Conservation (phyloP, 1,140 invertebrate species). For the Leptinotarsa lineolata region DNA sequence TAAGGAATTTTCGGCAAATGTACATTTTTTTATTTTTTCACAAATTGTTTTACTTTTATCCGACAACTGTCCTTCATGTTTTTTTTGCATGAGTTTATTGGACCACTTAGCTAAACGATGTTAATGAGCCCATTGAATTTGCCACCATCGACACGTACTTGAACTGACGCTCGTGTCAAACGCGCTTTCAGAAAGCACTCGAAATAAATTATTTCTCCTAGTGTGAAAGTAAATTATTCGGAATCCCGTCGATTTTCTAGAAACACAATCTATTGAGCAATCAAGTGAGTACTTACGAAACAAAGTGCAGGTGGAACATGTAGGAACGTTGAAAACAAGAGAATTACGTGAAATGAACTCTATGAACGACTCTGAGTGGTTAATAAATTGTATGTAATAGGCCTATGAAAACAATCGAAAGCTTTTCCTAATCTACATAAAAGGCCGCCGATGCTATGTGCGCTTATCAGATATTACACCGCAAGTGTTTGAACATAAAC, state of each 20-base stretch:
- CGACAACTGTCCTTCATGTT: too few species aligned
- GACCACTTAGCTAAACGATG: too few species aligned
- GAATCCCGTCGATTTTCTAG: not conserved
- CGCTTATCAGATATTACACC: constrained; percentile 34
- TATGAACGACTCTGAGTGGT: not conserved
- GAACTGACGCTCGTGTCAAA: not conserved
- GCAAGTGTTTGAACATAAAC: constrained; percentile 29
- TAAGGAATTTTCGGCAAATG: too few species aligned
- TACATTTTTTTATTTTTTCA: too few species aligned
- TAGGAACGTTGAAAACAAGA: constrained; percentile 12
- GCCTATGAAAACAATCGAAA: constrained; percentile 22
- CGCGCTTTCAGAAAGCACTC: not conserved
- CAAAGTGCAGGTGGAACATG: not conserved
- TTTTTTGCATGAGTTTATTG: too few species aligned
- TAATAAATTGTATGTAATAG: constrained; percentile 6
- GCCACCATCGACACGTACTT: not conserved
- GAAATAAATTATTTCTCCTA: not conserved
- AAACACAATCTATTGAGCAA: constrained; percentile 8
- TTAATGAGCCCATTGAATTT: too few species aligned
- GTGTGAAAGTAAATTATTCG: not conserved
- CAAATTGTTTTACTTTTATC: too few species aligned
- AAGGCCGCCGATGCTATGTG: constrained; percentile 27
- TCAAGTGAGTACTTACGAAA: constrained; percentile 15
- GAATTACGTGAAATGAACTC: constrained; percentile 11
- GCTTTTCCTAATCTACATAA: constrained; percentile 31